Evolutionary conservation across 2,888 invertebrate genomes (phyloP), one percentile per base, ranked within the genome.

Genomic region (Tetropium fuscum): DNA sequence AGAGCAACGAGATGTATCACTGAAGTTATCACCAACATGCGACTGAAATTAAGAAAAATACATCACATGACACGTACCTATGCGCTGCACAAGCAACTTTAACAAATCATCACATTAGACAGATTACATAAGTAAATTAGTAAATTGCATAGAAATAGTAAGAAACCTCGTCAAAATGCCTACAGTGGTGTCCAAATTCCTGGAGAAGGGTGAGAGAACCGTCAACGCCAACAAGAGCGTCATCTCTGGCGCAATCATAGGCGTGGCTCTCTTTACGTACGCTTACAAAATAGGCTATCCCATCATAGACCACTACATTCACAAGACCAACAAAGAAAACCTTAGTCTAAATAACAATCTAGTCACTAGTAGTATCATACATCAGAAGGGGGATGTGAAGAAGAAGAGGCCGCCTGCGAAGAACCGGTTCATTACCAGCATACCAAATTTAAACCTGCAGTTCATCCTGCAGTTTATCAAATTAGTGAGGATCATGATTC

Each of bases 401-500:
- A 70, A 70, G 8, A 80, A 40, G 74, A 80, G 72, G 47, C 67
- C 55, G 11, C 70, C 69, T 38, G 53, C 58, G 3, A 73, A 62
- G 48, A 60, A 66, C 51, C 59, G 67, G 41, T 45, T 63, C 41
- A 68, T 63, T 65, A 75, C 63, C 41, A 60, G 25, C 40, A 79
- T 81, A 44, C 91, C 92, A 0, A 92, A 92, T 0, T 80, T 94
- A 18, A 93, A 94, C 81, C 82, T 87, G 70, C 88, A 88, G 74
- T 94, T 94, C 80, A 78, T 93, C 15, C 81, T 88, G 7, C 95
- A 97, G 82, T 86, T 98, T 69, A 83, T 88, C 49, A 87, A 87
- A 66, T 83, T 98, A 11, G 82, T 94, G 34, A 89, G 86, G 77
- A 93, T 98, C 63, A 95, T 98, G 91, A 91, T 98, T 58, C 98